These are phyloP conservation scores for Neomonachus schauinslandi DNA, from an alignment of 2,113 vertebrate genomes.

Conservation along the genomic window DNA sequence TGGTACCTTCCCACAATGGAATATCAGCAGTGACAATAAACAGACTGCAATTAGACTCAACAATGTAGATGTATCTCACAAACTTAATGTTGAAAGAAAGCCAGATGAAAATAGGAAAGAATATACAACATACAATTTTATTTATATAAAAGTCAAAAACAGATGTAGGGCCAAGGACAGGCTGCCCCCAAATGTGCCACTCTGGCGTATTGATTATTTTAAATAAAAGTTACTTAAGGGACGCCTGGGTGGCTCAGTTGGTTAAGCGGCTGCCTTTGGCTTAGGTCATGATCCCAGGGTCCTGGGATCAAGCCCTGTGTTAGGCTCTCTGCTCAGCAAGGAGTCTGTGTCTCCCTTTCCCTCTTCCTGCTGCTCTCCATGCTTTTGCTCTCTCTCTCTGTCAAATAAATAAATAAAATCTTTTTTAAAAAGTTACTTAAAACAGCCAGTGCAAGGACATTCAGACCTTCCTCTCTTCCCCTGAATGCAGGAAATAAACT, in stretches of 20 bases:
- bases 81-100: not conserved
- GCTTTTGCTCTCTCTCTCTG: not conserved
- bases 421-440: not conserved
- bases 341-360: not conserved
- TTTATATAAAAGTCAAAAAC: not conserved
- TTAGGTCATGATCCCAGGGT: not conserved
- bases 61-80: not conserved
- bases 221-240: not conserved
- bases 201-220: not conserved
- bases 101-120: not conserved
- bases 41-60: not conserved
- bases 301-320: not conserved
- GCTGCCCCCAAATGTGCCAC: not conserved
- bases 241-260: not conserved
- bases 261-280: not conserved
- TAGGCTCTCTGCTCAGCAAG: not conserved
- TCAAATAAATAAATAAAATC: not conserved
- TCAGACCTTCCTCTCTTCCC: not conserved
- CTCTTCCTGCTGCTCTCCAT: not conserved
- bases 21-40: not conserved
- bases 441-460: not conserved
- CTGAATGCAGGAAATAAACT: not conserved
- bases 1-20: not conserved
- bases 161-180: not conserved
- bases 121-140: not conserved